These are phyloP conservation scores for Belonocnema kinseyi DNA, from an alignment of 1,140 invertebrate species.

Conservation along the genomic window DNA sequence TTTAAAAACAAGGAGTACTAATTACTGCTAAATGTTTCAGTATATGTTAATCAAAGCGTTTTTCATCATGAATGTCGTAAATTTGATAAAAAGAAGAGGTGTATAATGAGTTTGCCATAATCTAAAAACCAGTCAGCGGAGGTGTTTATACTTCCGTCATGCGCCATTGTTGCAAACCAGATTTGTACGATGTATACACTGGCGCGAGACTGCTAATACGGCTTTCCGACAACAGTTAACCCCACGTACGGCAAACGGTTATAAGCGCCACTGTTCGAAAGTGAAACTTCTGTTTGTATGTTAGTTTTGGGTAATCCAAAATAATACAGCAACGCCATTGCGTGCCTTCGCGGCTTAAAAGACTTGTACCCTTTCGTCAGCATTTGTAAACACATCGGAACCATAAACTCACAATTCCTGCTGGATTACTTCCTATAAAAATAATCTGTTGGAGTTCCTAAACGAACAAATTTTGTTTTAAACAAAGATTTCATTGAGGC, in stretches of 20 bases:
- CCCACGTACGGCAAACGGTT: slow-evolving; percentile 55
- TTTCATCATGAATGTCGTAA: background rate
- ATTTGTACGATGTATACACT: slow-evolving; percentile 72
- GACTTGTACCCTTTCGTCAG: slow-evolving; percentile 49
- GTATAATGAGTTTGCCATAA: slow-evolving; percentile 52
- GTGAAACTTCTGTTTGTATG: slow-evolving; percentile 73
- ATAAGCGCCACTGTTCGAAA: slow-evolving; percentile 66
- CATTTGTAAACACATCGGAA: background rate
- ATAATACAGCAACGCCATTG: slow-evolving; percentile 65
- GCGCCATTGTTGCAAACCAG: slow-evolving; percentile 30
- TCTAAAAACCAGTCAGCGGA: slow-evolving; percentile 50
- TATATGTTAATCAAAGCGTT: background rate
- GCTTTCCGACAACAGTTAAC: slow-evolving; percentile 67
- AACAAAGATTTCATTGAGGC: too few species aligned
- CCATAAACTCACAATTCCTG: background rate
- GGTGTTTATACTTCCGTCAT: slow-evolving; percentile 55
- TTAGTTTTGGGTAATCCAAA: slow-evolving; percentile 70
- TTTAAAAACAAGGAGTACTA: too few species aligned
- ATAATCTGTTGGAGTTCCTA: too few species aligned
- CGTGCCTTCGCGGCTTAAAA: slow-evolving; percentile 45
- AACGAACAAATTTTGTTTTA: too few species aligned
- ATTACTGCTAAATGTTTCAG: too few species aligned
- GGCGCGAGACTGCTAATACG: slow-evolving; percentile 69
- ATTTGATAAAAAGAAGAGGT: background rate
- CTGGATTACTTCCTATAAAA: background rate